Evolutionary conservation across 2,113 vertebrate species (phyloP).

Genomic region (Sorex araneus): DNA sequence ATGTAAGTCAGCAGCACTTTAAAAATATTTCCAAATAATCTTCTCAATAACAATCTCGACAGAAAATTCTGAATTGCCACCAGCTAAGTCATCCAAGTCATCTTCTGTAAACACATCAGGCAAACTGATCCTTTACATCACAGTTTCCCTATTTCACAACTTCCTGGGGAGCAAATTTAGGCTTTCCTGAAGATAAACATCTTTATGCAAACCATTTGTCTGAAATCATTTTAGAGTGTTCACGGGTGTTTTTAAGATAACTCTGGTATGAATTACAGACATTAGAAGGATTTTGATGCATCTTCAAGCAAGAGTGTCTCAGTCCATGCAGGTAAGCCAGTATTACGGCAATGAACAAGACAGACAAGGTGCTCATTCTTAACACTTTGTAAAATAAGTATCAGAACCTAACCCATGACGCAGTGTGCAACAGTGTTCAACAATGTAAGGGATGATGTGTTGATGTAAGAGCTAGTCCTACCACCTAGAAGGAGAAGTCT

Average conservation of each 20-base stretch:
- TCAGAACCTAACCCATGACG: neutral
- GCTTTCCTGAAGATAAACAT: neutral
- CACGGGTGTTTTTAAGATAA: neutral
- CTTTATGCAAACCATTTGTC: neutral
- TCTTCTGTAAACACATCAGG: neutral
- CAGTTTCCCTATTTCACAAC: neutral
- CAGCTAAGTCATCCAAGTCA: too few species aligned
- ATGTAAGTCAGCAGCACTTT: neutral
- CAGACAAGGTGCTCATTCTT: neutral
- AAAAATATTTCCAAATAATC: neutral
- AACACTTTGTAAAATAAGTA: neutral
- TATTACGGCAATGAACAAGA: neutral
- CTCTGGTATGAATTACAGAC: neutral
- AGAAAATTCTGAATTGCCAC: neutral
- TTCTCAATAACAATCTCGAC: neutral
- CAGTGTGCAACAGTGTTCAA: neutral
- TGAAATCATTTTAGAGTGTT: neutral
- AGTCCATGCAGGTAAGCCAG: neutral
- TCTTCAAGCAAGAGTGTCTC: neutral
- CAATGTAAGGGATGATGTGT: neutral
- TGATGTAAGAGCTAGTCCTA: neutral
- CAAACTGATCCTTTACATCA: neutral
- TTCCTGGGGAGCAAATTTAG: neutral
- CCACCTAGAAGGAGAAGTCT: neutral
- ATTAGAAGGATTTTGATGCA: neutral